Percentiles rank a stretch among this genome's conserved stretches.
Conservation (phyloP, 2,797 vertebrate species). For the Syncerus caffer region DNA sequence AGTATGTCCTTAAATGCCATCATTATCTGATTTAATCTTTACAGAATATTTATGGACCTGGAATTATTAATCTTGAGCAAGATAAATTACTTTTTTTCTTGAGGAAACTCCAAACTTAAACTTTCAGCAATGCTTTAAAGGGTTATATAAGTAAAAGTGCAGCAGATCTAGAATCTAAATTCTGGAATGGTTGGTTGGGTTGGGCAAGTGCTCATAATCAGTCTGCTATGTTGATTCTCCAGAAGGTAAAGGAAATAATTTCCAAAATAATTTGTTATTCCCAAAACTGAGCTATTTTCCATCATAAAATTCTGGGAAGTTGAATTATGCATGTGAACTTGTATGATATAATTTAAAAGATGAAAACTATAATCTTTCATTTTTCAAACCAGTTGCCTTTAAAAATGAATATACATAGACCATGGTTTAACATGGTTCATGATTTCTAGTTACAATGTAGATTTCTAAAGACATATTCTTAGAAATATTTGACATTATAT, state of each 20-base stretch:
- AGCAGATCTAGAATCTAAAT: not conserved
- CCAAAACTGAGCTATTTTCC: not conserved
- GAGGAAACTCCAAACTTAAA: rapidly evolving
- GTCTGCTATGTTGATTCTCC: not conserved
- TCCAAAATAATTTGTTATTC: not conserved
- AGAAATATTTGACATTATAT: not conserved
- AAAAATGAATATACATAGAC: not conserved
- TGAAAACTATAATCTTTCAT: not conserved
- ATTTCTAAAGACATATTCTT: not conserved
- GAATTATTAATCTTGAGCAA: not conserved
- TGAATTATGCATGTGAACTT: rapidly evolving
- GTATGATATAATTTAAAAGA: not conserved
- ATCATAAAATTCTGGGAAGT: not conserved
- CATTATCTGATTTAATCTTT: not conserved
- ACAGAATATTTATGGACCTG: not conserved
- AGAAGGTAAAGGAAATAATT: not conserved
- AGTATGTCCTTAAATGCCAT: not conserved
- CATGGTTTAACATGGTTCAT: not conserved
- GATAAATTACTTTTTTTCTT: not conserved
- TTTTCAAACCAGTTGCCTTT: not conserved
- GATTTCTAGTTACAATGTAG: not conserved
- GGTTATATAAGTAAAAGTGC: rapidly evolving
- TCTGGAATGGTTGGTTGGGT: not conserved
- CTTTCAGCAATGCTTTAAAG: not conserved
- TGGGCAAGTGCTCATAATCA: not conserved